These are phyloP conservation scores for Salmo trutta DNA, from an alignment of 2,797 vertebrate species.

Conservation along the genomic window DNA sequence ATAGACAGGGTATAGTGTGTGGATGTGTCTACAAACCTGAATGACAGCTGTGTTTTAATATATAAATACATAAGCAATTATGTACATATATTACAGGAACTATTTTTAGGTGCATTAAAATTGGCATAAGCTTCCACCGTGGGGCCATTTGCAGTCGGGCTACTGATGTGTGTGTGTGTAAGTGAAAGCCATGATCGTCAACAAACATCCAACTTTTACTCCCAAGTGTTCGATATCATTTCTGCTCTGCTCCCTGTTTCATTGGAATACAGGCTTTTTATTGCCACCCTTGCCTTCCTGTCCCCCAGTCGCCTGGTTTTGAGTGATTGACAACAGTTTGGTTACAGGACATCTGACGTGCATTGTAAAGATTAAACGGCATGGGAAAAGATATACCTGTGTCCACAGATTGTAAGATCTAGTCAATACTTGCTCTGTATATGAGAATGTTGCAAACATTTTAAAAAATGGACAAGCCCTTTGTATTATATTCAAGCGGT, in stretches of 20 bases:
- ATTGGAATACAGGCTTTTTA: slow-evolving; percentile 18
- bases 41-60: slow-evolving; percentile 52
- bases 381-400: slow-evolving; percentile 89
- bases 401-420: slow-evolving; percentile 92
- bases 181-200: slow-evolving; percentile 31
- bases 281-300: slow-evolving; percentile 4
- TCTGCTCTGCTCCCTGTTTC: slow-evolving; percentile 29
- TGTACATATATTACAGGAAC: slow-evolving; percentile 47
- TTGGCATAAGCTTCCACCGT: slow-evolving; percentile 52
- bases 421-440: slow-evolving; percentile 94
- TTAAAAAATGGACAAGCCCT: slow-evolving; percentile 84
- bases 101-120: slow-evolving; percentile 48
- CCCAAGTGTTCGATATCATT: slow-evolving; percentile 15
- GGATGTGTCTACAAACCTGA: slow-evolving; percentile 52
- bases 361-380: slow-evolving; percentile 89
- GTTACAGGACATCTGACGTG: slow-evolving; percentile 90
- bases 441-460: slow-evolving; percentile 86
- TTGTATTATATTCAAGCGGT: slow-evolving; percentile 95
- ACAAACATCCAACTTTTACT: slow-evolving; percentile 28
- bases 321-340: slow-evolving; percentile 88
- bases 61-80: slow-evolving; percentile 49
- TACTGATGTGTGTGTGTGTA: slow-evolving; percentile 31
- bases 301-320: slow-evolving; percentile 80
- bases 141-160: slow-evolving; percentile 52
- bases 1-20: slow-evolving; percentile 64